phyloP scores from a whole-genome alignment of 2,113 vertebrate genomes.

The Perccottus glenii region DNA sequence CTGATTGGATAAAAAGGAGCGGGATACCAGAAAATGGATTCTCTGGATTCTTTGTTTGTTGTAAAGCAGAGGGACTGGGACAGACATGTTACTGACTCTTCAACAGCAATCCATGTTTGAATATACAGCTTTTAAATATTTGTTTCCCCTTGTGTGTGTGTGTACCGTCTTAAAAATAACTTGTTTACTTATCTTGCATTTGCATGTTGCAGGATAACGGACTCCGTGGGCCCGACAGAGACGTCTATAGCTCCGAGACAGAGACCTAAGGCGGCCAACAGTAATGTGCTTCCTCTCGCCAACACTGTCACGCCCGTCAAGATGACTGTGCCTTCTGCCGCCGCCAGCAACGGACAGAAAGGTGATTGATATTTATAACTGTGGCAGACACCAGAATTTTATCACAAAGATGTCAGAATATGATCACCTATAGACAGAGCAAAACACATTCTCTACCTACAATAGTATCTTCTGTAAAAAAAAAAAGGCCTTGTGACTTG shows the following conservation, averaged over 20 bases:
- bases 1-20: too few species aligned
- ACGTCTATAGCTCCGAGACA: constrained; percentile 97
- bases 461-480: too few species aligned
- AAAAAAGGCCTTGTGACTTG: too few species aligned
- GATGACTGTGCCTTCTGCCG: constrained; percentile 82
- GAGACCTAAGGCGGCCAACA: constrained; percentile 91
- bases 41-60: too few species aligned
- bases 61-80: too few species aligned
- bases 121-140: too few species aligned
- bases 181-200: background rate
- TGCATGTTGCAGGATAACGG: constrained; percentile 85
- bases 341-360: constrained; percentile 85
- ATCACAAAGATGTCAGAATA: background rate
- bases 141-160: too few species aligned
- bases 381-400: background rate
- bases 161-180: too few species aligned
- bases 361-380: constrained; percentile 69
- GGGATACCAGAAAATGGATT: too few species aligned
- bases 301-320: constrained; percentile 90
- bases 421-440: background rate
- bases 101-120: too few species aligned
- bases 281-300: constrained; percentile 84
- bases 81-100: too few species aligned
- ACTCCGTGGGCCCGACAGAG: constrained; percentile 93
- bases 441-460: too few species aligned